Base-by-base conservation (phyloP, 2,888 invertebrate genomes). In the Orthonevra nobilis region DNA sequence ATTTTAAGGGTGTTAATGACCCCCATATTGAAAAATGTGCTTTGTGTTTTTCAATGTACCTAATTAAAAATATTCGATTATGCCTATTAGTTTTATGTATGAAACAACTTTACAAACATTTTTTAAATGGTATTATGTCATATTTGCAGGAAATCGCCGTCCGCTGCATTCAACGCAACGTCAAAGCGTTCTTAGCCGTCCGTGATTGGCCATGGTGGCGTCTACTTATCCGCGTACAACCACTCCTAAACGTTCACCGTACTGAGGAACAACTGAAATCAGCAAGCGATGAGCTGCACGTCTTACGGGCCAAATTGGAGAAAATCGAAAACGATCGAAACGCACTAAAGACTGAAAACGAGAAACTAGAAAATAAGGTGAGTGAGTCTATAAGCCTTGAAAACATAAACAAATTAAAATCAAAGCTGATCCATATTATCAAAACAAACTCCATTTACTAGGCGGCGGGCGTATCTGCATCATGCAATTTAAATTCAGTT, bases 161-260 rank as follows among this genome's bases (percentile, higher is more conserved):
- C 42, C 91, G 95, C 66, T 98, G 98, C 89, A 95, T 98, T 82
- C 98, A 98, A 89, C 92, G 97, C 82, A 98, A 98, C 91, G 97
- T 98, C 56, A 92, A 96, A 84, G 97, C 97, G 85, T 95, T 97
- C 89, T 92, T 97, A 89, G 92, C 94, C 73, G 97, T 98, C 10
- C 92, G 96, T 36, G 96, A 96, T 89, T 98, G 98, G 98, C 95
- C 96, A 6, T 98, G 98, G 98, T 98, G 98, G 98, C 91, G 96
- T 81, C 91, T 98, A 81, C 92, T 97, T 88, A 95, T 97, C 72
- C 93, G 96, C 83, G 96, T 98, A 48, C 94, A 96, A 56, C 98
- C 98, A 17, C 90, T 98, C 82, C 91, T 98, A 73, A 96, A 97
- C 85, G 97, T 98, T 5, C 96, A 97, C 88, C 92, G 97, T 79